Evolutionary conservation across 1,140 invertebrate genomes (phyloP).

Genomic region (Lepidurus packardi): DNA sequence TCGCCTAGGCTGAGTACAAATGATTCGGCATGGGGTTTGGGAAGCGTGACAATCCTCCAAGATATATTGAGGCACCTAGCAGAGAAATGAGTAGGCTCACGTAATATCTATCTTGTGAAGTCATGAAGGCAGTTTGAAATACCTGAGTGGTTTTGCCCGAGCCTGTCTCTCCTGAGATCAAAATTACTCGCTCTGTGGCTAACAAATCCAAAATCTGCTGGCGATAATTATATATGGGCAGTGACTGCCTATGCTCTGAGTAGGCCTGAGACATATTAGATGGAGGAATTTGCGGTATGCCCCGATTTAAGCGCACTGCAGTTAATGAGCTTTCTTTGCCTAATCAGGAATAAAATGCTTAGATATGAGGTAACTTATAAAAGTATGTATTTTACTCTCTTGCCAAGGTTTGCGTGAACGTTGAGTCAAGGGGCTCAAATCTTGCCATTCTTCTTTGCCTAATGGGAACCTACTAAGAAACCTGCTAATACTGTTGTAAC

Average conservation of each 20-base stretch:
- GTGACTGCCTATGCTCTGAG: neutral
- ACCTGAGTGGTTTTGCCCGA: conserved; percentile 85
- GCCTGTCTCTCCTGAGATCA: conserved; percentile 53
- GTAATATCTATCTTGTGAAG: neutral
- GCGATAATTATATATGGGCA: neutral
- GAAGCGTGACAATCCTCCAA: conserved; percentile 64
- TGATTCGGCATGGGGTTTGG: conserved; percentile 69
- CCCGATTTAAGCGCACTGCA: neutral
- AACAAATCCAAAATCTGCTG: conserved; percentile 23
- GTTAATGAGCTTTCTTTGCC: neutral
- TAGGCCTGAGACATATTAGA: neutral
- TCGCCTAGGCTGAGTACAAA: conserved; percentile 87
- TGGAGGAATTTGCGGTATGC: conserved; percentile 23
- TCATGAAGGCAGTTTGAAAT: conserved; percentile 27
- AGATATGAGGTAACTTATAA: neutral
- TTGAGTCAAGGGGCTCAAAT: conserved; percentile 13
- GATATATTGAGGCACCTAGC: conserved; percentile 75
- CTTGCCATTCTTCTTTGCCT: conserved; percentile 27
- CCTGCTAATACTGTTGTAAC: neutral
- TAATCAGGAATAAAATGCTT: neutral
- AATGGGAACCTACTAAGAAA: conserved; percentile 28
- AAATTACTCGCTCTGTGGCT: conserved; percentile 30
- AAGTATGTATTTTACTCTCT: neutral
- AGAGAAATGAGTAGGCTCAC: conserved; percentile 27
- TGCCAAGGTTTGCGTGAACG: conserved; percentile 19